phyloP scores from a whole-genome alignment of 1,140 invertebrate species.

The Myzus persicae region DNA sequence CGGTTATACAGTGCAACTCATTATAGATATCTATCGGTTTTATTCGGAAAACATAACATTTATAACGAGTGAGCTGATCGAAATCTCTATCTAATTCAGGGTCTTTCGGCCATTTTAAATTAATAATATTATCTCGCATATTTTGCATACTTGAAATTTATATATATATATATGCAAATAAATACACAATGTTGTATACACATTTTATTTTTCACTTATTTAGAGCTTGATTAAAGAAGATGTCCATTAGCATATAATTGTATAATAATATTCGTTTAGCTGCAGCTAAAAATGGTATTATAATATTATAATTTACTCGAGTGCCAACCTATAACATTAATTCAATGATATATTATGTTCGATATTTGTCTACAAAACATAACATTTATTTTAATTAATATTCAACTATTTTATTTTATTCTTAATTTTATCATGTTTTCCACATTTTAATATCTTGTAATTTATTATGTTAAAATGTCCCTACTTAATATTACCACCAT shows the following conservation, averaged over 20 bases:
- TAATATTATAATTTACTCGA: too few species aligned
- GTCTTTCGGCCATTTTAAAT: neutral
- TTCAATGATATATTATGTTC: neutral
- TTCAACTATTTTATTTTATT: neutral
- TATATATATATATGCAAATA: neutral
- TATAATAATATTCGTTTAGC: too few species aligned
- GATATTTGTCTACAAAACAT: neutral
- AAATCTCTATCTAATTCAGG: neutral
- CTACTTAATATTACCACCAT: neutral
- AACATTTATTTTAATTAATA: too few species aligned
- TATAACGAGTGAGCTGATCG: neutral
- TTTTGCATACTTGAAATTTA: neutral
- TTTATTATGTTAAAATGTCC: neutral
- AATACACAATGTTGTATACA: neutral
- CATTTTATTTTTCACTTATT: neutral
- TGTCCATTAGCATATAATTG: neutral
- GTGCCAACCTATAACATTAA: neutral
- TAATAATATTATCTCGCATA: neutral
- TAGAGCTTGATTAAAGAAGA: neutral
- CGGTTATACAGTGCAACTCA: neutral
- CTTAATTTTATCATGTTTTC: neutral
- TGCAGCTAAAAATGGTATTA: too few species aligned
- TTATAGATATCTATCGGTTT: neutral
- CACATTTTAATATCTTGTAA: neutral
- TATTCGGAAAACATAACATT: neutral